Conservation (phyloP, 2,888 invertebrate genomes). For the Campaea margaritaria region DNA sequence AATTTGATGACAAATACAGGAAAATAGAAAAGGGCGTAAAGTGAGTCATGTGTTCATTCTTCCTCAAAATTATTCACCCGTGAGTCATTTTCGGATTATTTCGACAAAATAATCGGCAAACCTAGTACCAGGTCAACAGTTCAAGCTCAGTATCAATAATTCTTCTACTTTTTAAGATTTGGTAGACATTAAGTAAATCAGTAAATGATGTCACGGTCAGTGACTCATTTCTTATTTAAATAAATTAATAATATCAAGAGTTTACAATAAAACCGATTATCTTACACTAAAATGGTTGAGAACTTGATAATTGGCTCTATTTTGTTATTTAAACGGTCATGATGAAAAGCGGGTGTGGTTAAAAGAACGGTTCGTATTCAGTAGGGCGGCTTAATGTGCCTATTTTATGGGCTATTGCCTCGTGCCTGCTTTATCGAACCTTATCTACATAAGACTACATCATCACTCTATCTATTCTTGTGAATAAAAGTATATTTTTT, state of each 20-base stretch:
- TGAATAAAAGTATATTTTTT: slow-evolving; percentile 10
- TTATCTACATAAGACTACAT: slow-evolving; percentile 21
- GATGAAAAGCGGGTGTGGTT: slow-evolving; percentile 53
- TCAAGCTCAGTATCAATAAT: slow-evolving; percentile 78
- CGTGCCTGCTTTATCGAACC: slow-evolving; percentile 5
- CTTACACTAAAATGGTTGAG: slow-evolving; percentile 32
- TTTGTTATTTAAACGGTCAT: slow-evolving; percentile 45
- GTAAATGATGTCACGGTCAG: slow-evolving; percentile 77
- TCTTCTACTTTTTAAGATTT: slow-evolving; percentile 75
- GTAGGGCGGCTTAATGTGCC: slow-evolving; percentile 20
- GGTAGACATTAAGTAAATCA: slow-evolving; percentile 72
- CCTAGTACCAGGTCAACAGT: slow-evolving; percentile 76
- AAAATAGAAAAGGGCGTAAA: slow-evolving; percentile 5
- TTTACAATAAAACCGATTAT: slow-evolving; percentile 60
- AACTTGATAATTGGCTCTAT: slow-evolving; percentile 4
- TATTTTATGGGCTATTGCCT: slow-evolving; percentile 15
- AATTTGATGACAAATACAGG: neutral
- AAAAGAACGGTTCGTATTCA: slow-evolving; percentile 29
- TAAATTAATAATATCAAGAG: slow-evolving; percentile 57
- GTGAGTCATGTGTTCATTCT: slow-evolving; percentile 5
- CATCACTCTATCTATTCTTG: slow-evolving; percentile 14
- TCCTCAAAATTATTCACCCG: slow-evolving; percentile 22
- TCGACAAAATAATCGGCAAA: slow-evolving; percentile 60
- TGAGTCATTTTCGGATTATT: slow-evolving; percentile 68
- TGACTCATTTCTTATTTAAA: slow-evolving; percentile 74